These are phyloP conservation scores for Drosophila lutescens DNA, from an alignment of 2,888 invertebrate genomes.

Conservation along the genomic window DNA sequence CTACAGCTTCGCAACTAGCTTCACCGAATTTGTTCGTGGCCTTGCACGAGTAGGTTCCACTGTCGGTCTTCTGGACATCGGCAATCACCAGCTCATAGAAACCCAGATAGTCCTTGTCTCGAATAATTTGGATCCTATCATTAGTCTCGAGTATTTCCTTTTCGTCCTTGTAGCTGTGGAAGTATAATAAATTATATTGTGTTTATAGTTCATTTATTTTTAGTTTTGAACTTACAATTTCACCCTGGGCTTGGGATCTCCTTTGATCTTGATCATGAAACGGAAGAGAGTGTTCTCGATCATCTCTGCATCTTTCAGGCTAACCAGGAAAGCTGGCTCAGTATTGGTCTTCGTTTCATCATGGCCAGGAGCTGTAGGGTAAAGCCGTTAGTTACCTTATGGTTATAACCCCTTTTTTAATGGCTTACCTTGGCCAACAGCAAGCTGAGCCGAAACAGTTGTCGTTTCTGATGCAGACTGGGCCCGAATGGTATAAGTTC, in stretches of 20 bases:
- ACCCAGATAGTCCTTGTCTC: constrained; percentile 91
- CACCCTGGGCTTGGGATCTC: constrained; percentile 94
- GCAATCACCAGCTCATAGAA: constrained; percentile 95
- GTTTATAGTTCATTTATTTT: neutral
- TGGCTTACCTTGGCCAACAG: constrained; percentile 90
- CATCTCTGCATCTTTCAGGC: constrained; percentile 94
- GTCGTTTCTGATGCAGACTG: constrained; percentile 91
- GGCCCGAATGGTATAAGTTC: constrained; percentile 95
- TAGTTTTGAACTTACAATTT: constrained; percentile 91
- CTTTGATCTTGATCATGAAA: constrained; percentile 94
- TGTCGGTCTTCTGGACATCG: constrained; percentile 91
- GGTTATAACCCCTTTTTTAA: too few relatives aligned
- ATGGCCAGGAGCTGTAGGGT: constrained; percentile 86
- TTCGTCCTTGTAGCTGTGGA: constrained; percentile 91
- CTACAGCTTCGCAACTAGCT: constrained; percentile 89
- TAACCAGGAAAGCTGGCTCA: constrained; percentile 93
- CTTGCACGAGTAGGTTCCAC: constrained; percentile 92
- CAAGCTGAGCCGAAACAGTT: constrained; percentile 93
- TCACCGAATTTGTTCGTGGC: constrained; percentile 93
- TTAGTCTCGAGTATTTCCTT: constrained; percentile 88
- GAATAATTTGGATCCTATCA: constrained; percentile 89
- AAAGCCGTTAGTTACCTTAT: neutral
- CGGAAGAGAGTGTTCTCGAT: constrained; percentile 93
- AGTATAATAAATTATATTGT: neutral
- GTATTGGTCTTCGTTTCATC: constrained; percentile 89